Percentiles rank a stretch among this genome's conserved stretches.
Evolutionary conservation across 2,888 invertebrate genomes (phyloP).

Genomic region (Drosophila birchii): DNA sequence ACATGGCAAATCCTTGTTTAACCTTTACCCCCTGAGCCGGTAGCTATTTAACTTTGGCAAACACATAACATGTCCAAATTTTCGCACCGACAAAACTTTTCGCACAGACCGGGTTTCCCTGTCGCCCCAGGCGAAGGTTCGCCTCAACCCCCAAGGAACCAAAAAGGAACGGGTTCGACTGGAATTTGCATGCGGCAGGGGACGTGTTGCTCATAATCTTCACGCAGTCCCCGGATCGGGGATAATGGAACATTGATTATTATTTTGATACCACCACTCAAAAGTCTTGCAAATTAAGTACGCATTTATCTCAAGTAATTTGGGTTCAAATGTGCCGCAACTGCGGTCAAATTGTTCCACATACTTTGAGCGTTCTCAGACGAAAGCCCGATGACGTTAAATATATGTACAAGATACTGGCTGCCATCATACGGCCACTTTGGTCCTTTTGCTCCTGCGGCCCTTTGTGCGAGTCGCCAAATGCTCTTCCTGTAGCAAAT

Average conservation of each 20-base stretch:
- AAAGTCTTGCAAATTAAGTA: conserved; percentile 78
- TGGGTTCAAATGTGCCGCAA: conserved; percentile 79
- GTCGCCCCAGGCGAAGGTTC: conserved; percentile 18
- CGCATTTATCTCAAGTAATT: conserved; percentile 78
- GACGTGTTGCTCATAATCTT: conserved; percentile 74
- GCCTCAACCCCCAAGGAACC: conserved; percentile 3
- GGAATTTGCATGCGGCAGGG: conserved; percentile 59
- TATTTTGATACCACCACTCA: conserved; percentile 78
- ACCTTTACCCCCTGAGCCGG: conserved; percentile 80
- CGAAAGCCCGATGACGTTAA: conserved; percentile 68
- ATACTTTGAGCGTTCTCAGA: conserved; percentile 52
- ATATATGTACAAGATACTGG: conserved; percentile 57
- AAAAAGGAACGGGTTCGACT: conserved; percentile 62
- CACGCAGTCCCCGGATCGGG: conserved; percentile 67
- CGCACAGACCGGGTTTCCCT: conserved; percentile 53
- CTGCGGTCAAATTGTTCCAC: conserved; percentile 76
- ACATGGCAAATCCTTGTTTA: conserved; percentile 79
- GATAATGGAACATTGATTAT: conserved; percentile 77
- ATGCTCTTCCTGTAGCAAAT: conserved; percentile 64
- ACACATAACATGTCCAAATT: conserved; percentile 82
- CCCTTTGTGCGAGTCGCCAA: conserved; percentile 32
- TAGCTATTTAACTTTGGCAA: conserved; percentile 77
- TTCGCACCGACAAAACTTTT: conserved; percentile 74
- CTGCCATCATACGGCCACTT: conserved; percentile 56
- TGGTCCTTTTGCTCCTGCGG: conserved; percentile 59